Base-by-base conservation (phyloP, 23 tunicate species). In the Diplosoma virens region DNA sequence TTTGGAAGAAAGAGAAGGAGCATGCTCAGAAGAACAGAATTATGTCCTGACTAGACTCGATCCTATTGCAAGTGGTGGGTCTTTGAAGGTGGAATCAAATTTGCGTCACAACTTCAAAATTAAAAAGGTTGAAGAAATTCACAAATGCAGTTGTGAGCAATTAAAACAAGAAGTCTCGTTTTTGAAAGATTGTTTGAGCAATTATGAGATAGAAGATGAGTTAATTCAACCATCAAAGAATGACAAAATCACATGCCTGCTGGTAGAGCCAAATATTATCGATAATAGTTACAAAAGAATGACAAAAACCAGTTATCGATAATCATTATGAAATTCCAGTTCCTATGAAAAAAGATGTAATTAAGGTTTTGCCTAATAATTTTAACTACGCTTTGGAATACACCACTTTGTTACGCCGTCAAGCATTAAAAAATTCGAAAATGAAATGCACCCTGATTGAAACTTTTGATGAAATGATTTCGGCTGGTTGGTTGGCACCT, bases 241-340 rank as follows among this genome's bases (percentile, higher is more conserved):
- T 61, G 69, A 61, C 7, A 35, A 61, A 61, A 34, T 61, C 9
- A n/a, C 69, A 27, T 3, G 9, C 6, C 9, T 7, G 3, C 35
- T 61, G 3, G 69, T 61, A 5, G 35, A 61, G 30, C 69, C 34
- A 5, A 7, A 61, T 27, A 61, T 61, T 61, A 29, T 5, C n/a
- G n/a, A n/a, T n/a, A n/a, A n/a, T n/a, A n/a, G n/a, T n/a, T n/a
- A n/a, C n/a, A n/a, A n/a, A n/a, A n/a, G n/a, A n/a, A n/a, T n/a
- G n/a, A n/a, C n/a, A n/a, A n/a, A n/a, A n/a, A n/a, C n/a, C n/a
- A 6, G 69, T 29, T 4, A n/a, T 4, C 5, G 35, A 61, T 29
- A 35, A 35, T n/a, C 35, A 35, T 27, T 61, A 61, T 67, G 52
- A 67, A 36, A 67, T 34, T 4, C 74, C 74, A 3, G 74, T 67